Percentiles rank a stretch among this genome's conserved stretches.
Conservation (phyloP, 2,797 vertebrate species). For the Cryptoprocta ferox region DNA sequence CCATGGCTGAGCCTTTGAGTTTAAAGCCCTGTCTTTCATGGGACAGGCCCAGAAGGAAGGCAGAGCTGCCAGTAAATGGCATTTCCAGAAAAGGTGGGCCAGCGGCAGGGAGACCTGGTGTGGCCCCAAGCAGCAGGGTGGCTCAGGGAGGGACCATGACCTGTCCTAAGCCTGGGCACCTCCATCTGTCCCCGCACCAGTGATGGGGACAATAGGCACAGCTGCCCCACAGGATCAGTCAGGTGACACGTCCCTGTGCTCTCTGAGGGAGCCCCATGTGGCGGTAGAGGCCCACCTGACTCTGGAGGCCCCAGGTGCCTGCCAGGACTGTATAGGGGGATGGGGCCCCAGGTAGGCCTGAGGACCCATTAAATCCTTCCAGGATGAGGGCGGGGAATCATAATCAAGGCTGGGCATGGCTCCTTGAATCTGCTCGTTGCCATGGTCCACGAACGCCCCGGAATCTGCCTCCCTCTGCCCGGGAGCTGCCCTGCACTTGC, state of each 20-base stretch:
- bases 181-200: background rate
- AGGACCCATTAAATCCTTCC: background rate
- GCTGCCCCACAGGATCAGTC: no score
- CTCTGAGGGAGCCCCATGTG: background rate
- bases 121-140: background rate
- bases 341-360: background rate
- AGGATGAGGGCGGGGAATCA: background rate
- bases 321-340: accelerated
- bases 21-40: background rate
- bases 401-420: background rate
- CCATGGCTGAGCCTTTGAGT: background rate
- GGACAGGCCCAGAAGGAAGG: background rate
- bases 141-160: background rate
- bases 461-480: background rate
- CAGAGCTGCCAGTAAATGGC: background rate
- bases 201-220: background rate
- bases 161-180: background rate
- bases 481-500: background rate
- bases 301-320: background rate
- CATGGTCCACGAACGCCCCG: accelerated
- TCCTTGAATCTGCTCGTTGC: background rate
- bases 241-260: background rate
- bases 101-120: background rate
- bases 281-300: background rate
- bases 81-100: background rate